Conservation (phyloP, 2,797 vertebrate species). For the Accipiter minullus region DNA sequence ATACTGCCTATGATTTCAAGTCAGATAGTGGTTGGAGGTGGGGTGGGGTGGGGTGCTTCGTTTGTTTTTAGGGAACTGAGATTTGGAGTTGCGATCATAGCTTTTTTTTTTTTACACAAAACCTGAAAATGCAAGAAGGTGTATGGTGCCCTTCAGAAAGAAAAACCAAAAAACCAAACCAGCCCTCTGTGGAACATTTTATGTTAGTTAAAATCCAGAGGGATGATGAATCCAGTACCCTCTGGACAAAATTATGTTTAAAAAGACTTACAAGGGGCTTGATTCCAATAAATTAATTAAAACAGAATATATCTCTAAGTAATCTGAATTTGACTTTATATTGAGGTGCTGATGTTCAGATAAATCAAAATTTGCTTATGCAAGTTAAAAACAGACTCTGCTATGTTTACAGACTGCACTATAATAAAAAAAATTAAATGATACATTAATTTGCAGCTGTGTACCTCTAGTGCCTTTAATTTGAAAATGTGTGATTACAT, state of each 20-base stretch:
- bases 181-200: neutral
- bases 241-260: neutral
- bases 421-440: neutral
- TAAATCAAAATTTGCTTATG: constrained; percentile 8
- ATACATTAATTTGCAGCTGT: neutral
- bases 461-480: neutral
- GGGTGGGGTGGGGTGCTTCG: neutral
- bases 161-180: neutral
- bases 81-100: neutral
- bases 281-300: neutral
- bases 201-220: neutral
- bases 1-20: constrained; percentile 37
- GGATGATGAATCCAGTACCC: neutral
- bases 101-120: neutral
- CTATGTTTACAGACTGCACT: neutral
- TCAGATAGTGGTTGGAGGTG: neutral
- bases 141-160: neutral
- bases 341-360: neutral
- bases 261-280: neutral
- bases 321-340: neutral
- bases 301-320: neutral
- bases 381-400: neutral
- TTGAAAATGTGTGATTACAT: neutral
- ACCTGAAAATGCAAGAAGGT: neutral
- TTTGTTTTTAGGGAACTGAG: constrained; percentile 18